Evolutionary conservation across 1,140 invertebrate species (phyloP).

Genomic region (Antheraea mylitta): DNA sequence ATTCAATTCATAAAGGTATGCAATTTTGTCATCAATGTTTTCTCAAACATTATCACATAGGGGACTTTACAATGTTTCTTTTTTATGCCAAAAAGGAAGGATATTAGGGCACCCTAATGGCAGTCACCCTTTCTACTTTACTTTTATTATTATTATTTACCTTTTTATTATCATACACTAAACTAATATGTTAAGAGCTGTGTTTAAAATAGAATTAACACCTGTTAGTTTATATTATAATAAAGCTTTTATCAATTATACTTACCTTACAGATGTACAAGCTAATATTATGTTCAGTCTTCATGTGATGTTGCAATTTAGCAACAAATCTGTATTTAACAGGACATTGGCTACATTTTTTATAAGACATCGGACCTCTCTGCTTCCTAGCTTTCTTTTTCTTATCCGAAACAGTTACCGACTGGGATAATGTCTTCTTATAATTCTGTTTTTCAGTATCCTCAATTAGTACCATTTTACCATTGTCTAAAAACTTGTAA

Average conservation of each 20-base stretch:
- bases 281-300: constrained; percentile 50
- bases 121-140: no score
- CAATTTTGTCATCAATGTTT: no score
- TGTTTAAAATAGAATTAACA: no score
- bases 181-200: no score
- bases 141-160: no score
- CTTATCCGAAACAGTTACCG: neutral
- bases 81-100: no score
- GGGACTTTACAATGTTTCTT: no score
- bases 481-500: constrained; percentile 33
- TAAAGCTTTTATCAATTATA: neutral
- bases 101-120: no score
- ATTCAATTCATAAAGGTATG: no score
- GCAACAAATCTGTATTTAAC: constrained; percentile 59
- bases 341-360: constrained; percentile 52
- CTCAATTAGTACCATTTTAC: constrained; percentile 25
- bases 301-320: constrained; percentile 68
- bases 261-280: constrained; percentile 59
- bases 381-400: constrained; percentile 38
- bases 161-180: no score
- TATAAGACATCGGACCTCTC: constrained; percentile 51
- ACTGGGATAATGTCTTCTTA: constrained; percentile 18
- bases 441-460: constrained; percentile 19
- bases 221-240: no score
- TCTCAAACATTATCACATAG: no score